A percentile compares a stretch with the other conserved stretches of the same genome.
phyloP scores from a whole-genome alignment of 2,888 invertebrate genomes.

The Callyntrura sp. region DNA sequence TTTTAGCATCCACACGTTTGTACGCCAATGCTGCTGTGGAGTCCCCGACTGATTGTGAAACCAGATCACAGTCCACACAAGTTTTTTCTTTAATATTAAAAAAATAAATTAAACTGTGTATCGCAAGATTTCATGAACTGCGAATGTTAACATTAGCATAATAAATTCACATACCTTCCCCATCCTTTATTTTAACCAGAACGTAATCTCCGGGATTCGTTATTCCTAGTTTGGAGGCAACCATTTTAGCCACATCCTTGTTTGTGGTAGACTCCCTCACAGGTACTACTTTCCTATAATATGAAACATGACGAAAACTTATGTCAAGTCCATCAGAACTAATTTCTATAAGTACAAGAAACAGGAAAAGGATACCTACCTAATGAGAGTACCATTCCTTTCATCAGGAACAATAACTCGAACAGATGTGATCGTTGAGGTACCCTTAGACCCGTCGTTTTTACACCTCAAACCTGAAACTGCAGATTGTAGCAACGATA shows the following conservation, averaged over 20 bases:
- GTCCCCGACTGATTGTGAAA: slow-evolving; percentile 84
- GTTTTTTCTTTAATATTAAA: slow-evolving; percentile 91
- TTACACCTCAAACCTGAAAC: slow-evolving; percentile 85
- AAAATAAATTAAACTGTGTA: background rate
- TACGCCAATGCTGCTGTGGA: slow-evolving; percentile 90
- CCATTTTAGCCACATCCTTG: slow-evolving; percentile 96
- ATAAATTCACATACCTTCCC: slow-evolving; percentile 89
- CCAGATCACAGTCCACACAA: slow-evolving; percentile 92
- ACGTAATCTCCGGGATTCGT: slow-evolving; percentile 99
- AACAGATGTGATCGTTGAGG: slow-evolving; percentile 81
- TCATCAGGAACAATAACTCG: slow-evolving; percentile 95
- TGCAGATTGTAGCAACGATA: slow-evolving; percentile 97
- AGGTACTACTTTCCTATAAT: slow-evolving; percentile 91
- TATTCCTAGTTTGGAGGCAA: slow-evolving; percentile 97
- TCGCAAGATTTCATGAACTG: background rate
- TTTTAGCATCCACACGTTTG: slow-evolving; percentile 98
- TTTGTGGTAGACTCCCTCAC: slow-evolving; percentile 97
- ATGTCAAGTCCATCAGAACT: too few species aligned
- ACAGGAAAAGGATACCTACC: slow-evolving; percentile 71
- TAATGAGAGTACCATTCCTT: slow-evolving; percentile 94
- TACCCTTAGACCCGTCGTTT: slow-evolving; percentile 80
- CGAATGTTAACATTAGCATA: too few species aligned
- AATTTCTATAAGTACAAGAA: too few species aligned
- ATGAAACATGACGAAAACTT: too few species aligned
- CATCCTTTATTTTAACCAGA: slow-evolving; percentile 94